Evolutionary conservation across 2,113 vertebrate species (phyloP), one percentile per base, ranked within the genome.

Genomic region (Phylloscopus whistleri): DNA sequence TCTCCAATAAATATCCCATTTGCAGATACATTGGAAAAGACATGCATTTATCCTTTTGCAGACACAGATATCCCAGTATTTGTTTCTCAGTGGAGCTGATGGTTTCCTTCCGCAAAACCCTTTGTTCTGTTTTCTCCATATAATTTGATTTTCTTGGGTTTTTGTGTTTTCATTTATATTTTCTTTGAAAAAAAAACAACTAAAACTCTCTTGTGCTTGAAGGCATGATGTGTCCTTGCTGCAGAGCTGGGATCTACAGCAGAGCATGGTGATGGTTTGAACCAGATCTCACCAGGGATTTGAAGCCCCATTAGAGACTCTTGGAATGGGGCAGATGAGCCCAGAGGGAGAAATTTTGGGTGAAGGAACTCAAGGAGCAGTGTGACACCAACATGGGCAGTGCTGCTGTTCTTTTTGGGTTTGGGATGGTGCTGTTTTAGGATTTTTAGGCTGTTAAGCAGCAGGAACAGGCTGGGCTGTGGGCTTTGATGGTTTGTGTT

Each of bases 351-450:
- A 27, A 81, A 22, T 11, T 59, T 15, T 16, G 59, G 23, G 23
- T 49, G 41, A 49, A 73, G 49, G 33, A 39, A 12, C 33, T 48
- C 1, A 0, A 28, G 33, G 41, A 92, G 10, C 5, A 3, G 23
- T 33, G 22, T 16, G 2, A 5, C 0, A 8, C 37, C 1, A 10
- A 16, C 0, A 0, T 17, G 59, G 43, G 51, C 60, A 30, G 51
- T 76, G 43, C 43, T 75, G 52, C 27, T 76, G 9, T 10, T 39
- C 49, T 21, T 53, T 77, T 39, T 23, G 52, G 63, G 33, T 30
- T 83, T 28, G 30, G 69, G 37, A 33, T 55, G 41, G 35, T 39
- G 70, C 41, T 72, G 51, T 11, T 70, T 48, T 58, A 51, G 69
- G 37, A 16, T 31, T 66, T 51, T 37, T 5, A n/a, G 58, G 7